phyloP scores from a whole-genome alignment of 2,888 invertebrate species.

The Diachrysia chrysitis region DNA sequence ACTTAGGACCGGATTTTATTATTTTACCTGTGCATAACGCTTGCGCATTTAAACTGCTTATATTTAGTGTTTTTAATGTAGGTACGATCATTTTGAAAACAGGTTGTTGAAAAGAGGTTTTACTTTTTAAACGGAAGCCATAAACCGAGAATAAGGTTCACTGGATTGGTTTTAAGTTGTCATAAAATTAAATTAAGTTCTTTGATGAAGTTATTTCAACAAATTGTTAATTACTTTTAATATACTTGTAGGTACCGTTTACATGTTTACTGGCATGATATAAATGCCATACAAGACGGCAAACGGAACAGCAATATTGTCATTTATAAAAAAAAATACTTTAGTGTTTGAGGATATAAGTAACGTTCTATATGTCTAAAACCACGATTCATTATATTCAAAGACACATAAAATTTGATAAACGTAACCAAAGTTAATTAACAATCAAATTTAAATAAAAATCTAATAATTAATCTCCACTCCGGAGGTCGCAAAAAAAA shows the following conservation, averaged over 20 bases:
- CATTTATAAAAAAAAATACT: too few species aligned
- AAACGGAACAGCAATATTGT: too few species aligned
- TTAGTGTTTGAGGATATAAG: too few species aligned
- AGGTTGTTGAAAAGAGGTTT: not conserved
- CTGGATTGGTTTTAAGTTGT: not conserved
- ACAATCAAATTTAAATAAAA: not conserved
- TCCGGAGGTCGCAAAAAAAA: constrained; percentile 26
- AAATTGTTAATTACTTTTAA: not conserved
- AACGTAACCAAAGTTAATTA: not conserved
- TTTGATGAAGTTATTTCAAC: not conserved
- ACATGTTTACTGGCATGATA: not conserved
- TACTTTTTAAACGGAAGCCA: not conserved
- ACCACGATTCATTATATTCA: not conserved
- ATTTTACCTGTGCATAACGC: constrained; percentile 14
- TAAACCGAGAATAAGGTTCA: not conserved
- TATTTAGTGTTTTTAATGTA: not conserved
- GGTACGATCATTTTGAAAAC: not conserved
- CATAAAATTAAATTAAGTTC: not conserved
- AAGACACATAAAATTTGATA: constrained; percentile 1
- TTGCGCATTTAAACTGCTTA: constrained; percentile 13
- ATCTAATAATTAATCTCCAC: not conserved
- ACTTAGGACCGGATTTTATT: constrained; percentile 37
- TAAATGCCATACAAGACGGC: too few species aligned
- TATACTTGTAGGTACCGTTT: not conserved
- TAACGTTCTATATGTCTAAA: not conserved